These are phyloP conservation scores for Uromys caudimaculatus DNA, from an alignment of 2,797 vertebrate genomes.

Conservation along the genomic window DNA sequence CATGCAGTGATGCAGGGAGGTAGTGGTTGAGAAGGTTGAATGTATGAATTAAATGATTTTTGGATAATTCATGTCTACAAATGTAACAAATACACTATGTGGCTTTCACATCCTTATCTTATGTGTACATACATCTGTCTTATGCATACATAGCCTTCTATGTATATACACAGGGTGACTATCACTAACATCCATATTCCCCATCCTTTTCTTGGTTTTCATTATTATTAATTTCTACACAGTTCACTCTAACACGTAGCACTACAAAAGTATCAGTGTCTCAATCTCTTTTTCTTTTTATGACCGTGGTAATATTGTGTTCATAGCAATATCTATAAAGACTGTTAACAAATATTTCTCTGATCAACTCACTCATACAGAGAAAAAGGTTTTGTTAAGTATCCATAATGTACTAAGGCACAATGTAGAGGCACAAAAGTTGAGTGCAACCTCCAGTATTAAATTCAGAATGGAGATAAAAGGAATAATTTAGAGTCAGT, in stretches of 20 bases:
- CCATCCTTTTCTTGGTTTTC: background rate
- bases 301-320: background rate
- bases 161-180: background rate
- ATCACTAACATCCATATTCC: background rate
- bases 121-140: background rate
- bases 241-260: background rate
- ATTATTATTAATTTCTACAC: background rate
- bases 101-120: background rate
- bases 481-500: background rate
- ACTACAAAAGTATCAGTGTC: background rate
- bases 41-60: background rate
- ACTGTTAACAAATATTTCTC: background rate
- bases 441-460: background rate
- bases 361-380: background rate
- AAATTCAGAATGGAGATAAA: background rate
- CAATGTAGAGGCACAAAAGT: background rate
- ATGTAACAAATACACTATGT: background rate
- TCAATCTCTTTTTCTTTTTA: background rate
- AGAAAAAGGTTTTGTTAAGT: background rate
- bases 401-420: background rate
- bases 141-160: too few relatives aligned
- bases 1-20: background rate
- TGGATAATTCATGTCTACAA: constrained; percentile 34
- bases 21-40: background rate
- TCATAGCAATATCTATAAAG: background rate